Conservation (phyloP, 2,888 invertebrate species). For the Pollenia labialis region DNA sequence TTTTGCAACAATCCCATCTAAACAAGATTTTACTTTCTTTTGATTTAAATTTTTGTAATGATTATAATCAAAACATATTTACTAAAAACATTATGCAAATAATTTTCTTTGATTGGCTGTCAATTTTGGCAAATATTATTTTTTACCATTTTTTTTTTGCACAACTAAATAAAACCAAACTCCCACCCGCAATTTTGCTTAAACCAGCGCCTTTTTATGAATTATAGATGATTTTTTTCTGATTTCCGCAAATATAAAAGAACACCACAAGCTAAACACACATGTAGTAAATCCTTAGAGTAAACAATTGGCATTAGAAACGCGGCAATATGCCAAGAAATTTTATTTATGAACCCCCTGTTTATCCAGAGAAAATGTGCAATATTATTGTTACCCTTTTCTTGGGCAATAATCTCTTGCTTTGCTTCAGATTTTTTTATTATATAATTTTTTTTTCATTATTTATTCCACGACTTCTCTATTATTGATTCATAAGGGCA, state of each 20-base stretch:
- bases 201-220: constrained; percentile 57
- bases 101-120: constrained; percentile 73
- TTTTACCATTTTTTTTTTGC: constrained; percentile 59
- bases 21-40: neutral
- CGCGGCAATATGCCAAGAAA: constrained; percentile 76
- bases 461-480: constrained; percentile 42
- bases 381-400: constrained; percentile 75
- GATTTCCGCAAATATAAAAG: constrained; percentile 58
- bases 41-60: constrained; percentile 68
- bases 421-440: constrained; percentile 15
- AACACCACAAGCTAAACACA: constrained; percentile 58
- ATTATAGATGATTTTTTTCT: constrained; percentile 67
- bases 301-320: constrained; percentile 62
- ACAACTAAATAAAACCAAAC: constrained; percentile 61
- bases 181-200: constrained; percentile 34
- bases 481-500: constrained; percentile 70
- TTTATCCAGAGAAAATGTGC: constrained; percentile 10
- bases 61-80: constrained; percentile 74
- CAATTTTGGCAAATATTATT: constrained; percentile 71
- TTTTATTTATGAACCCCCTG: constrained; percentile 70
- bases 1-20: neutral
- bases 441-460: constrained; percentile 30
- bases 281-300: constrained; percentile 63
- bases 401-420: constrained; percentile 62
- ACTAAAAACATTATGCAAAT: constrained; percentile 75